phyloP scores from a whole-genome alignment of 2,888 invertebrate genomes.

The Gastrophysa polygoni region DNA sequence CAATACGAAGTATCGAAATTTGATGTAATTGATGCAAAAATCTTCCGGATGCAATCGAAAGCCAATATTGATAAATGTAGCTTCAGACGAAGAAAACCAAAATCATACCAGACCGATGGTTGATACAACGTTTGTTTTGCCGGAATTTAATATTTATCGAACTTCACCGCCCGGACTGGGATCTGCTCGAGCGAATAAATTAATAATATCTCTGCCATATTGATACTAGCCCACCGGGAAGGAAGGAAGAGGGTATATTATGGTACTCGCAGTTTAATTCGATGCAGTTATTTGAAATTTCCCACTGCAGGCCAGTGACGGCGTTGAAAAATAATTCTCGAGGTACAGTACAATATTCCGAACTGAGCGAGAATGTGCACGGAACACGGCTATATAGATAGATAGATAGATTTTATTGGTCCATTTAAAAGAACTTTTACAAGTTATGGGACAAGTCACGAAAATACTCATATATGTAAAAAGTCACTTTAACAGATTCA shows the following conservation, averaged over 20 bases:
- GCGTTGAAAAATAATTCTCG: too few species aligned
- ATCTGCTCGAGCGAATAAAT: conserved; percentile 18
- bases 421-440: too few species aligned
- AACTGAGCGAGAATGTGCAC: too few species aligned
- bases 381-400: too few species aligned
- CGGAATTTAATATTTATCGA: conserved; percentile 38
- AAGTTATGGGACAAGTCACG: too few species aligned
- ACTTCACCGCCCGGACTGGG: conserved; percentile 11
- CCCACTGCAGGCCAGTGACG: too few species aligned
- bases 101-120: conserved; percentile 18
- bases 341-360: too few species aligned
- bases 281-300: background rate
- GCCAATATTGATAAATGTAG: background rate
- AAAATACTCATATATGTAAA: too few species aligned
- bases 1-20: too few species aligned
- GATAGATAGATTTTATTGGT: too few species aligned
- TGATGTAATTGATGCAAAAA: background rate
- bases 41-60: background rate
- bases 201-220: conserved; percentile 25
- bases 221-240: conserved; percentile 18
- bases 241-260: background rate
- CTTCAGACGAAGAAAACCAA: conserved; percentile 19
- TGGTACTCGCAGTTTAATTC: background rate
- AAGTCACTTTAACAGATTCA: too few species aligned
- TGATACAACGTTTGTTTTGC: conserved; percentile 37